phyloP scores from a whole-genome alignment of 2,888 invertebrate species.

The Ophion obscuratus region DNA sequence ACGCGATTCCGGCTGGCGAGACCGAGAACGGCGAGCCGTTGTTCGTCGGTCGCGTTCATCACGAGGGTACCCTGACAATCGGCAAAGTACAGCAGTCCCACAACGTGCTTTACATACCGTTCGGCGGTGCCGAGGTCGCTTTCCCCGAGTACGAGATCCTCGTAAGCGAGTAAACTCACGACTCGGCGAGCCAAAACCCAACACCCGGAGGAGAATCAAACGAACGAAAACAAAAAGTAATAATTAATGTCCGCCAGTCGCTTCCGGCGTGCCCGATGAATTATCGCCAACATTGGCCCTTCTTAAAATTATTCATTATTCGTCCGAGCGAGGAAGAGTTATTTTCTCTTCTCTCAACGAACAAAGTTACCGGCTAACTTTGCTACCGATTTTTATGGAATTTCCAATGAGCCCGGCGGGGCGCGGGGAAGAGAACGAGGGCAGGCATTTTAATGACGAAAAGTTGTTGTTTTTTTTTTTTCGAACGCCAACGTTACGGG shows the following conservation, averaged over 20 bases:
- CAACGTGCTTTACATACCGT: slow-evolving; percentile 93
- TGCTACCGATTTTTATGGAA: neutral
- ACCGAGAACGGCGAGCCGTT: slow-evolving; percentile 92
- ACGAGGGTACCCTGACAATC: slow-evolving; percentile 91
- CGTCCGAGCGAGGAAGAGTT: neutral
- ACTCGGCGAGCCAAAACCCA: neutral
- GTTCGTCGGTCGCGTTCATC: slow-evolving; percentile 90
- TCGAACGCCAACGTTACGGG: slow-evolving; percentile 5
- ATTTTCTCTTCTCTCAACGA: neutral
- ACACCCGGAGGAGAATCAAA: neutral
- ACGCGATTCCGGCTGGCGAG: slow-evolving; percentile 90
- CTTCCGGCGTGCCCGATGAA: slow-evolving; percentile 51
- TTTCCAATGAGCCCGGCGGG: too few species aligned
- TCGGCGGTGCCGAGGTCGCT: slow-evolving; percentile 91
- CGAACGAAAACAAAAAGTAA: neutral
- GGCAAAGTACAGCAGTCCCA: slow-evolving; percentile 95
- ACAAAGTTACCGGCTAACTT: slow-evolving; percentile 46
- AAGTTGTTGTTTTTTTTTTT: neutral
- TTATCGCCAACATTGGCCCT: slow-evolving; percentile 27
- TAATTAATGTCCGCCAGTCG: slow-evolving; percentile 1
- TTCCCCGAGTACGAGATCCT: slow-evolving; percentile 94
- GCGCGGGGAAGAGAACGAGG: too few species aligned
- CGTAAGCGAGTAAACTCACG: slow-evolving; percentile 81
- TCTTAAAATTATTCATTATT: neutral
- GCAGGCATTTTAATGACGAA: neutral